Evolutionary conservation across 2,113 vertebrate species (phyloP), one percentile per base, ranked within the genome.

Genomic region (Abramis brama): DNA sequence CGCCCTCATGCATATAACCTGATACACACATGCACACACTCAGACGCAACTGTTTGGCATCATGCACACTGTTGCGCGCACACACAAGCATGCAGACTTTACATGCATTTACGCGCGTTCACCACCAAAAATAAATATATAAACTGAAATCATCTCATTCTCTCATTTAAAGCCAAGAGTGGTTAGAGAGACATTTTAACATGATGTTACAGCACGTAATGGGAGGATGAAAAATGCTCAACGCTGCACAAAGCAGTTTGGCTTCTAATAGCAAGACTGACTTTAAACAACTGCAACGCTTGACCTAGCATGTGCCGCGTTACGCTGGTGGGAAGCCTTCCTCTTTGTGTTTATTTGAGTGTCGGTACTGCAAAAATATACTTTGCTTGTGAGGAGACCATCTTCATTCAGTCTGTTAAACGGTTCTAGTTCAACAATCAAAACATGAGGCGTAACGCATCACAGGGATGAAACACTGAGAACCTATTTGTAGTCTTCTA

Each of bases 71-170:
- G 12, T 59, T 60, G 55, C 21, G 36, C 85, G 60, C 64, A 62
- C 36, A 91, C 91, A 87, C 90, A 89, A 89, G 91, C 92, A 91
- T 89, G 90, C 92, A 86, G 86, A 66, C 89, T 93, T 70, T 62
- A 71, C 66, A 84, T 80, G 55, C 71, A 78, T 90, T 79, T 60
- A 86, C 71, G 57, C 79, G 88, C 87, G 66, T 86, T 91, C 87
- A 84, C 93, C 91, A 87, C 91, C 87, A 87, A 91, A 93, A 94
- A 94, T 93, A 94, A 94, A 95, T 94, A 94, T 93, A 94, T 94
- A 94, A 94, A 92, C 91, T 71, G 81, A 84, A 93, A 92, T 90
- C 92, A 93, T 93, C 93, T 92, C 80, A 91, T 92, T 93, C 94
- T 93, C 93, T 94, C 93, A 94, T 94, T 92, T 81, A 70, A 5